phyloP scores from a whole-genome alignment of 2,113 vertebrate genomes.

The Myocastor coypus region DNA sequence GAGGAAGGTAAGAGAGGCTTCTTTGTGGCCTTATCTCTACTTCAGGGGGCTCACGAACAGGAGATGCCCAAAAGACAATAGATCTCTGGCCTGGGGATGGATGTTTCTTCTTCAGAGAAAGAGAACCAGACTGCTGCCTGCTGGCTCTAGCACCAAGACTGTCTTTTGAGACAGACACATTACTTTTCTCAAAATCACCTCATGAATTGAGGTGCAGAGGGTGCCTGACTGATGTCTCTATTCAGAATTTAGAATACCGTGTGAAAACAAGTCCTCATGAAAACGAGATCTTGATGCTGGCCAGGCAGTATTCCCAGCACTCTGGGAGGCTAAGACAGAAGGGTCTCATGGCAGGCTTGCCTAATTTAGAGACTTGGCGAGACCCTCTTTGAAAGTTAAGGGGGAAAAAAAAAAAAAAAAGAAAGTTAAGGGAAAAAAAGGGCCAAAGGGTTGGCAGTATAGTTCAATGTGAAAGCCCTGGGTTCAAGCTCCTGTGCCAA shows the following conservation, averaged over 20 bases:
- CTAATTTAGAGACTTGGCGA: neutral
- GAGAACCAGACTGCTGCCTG: neutral
- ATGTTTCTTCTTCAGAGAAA: neutral
- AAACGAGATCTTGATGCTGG: neutral
- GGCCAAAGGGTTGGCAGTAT: too few relatives aligned
- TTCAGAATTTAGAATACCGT: neutral
- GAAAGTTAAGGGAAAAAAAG: too few relatives aligned
- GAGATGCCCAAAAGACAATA: neutral
- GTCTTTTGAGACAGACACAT: neutral
- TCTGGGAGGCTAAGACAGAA: neutral
- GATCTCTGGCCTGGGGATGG: neutral
- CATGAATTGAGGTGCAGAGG: neutral
- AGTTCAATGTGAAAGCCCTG: neutral
- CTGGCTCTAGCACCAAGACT: neutral
- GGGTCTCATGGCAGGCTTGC: neutral
- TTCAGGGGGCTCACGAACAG: neutral
- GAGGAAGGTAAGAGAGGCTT: neutral
- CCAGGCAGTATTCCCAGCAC: neutral
- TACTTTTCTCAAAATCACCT: neutral
- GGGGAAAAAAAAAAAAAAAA: too few relatives aligned
- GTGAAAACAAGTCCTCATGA: neutral
- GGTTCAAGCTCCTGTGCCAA: neutral
- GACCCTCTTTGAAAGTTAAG: neutral
- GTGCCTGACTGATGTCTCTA: neutral
- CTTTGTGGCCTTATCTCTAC: neutral